phyloP scores from a whole-genome alignment of 2,797 vertebrate species.

The Syngnathus rostellatus region DNA sequence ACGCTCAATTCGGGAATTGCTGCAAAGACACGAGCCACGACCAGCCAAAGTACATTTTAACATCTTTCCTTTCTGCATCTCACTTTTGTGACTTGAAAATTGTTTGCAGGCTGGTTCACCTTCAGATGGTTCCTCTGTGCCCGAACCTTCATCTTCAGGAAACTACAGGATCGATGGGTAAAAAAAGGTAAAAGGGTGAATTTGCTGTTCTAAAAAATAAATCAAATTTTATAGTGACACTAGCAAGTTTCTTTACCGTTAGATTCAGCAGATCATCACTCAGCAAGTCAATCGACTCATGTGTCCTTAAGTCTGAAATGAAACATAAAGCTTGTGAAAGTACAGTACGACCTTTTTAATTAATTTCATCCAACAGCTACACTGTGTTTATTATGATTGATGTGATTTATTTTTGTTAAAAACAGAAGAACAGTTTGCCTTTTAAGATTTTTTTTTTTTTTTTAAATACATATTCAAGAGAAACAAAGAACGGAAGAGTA shows the following conservation, averaged over 20 bases:
- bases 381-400: too few species aligned
- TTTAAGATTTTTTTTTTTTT: background rate
- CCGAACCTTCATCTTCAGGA: conserved; percentile 3
- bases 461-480: background rate
- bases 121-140: background rate
- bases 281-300: background rate
- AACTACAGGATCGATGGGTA: background rate
- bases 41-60: conserved; percentile 8
- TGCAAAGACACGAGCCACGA: background rate
- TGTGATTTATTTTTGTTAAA: background rate
- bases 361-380: background rate
- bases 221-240: too few species aligned
- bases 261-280: background rate
- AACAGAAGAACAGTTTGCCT: too few species aligned
- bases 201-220: too few species aligned
- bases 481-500: conserved; percentile 1
- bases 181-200: too few species aligned
- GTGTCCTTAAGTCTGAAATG: conserved; percentile 4
- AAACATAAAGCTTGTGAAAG: background rate
- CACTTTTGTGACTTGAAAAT: background rate
- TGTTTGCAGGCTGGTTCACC: background rate
- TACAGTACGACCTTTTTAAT: background rate
- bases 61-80: background rate
- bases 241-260: background rate
- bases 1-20: background rate